phyloP scores from a whole-genome alignment of 2,113 vertebrate genomes.

The Pseudorectes ferrugineus region DNA sequence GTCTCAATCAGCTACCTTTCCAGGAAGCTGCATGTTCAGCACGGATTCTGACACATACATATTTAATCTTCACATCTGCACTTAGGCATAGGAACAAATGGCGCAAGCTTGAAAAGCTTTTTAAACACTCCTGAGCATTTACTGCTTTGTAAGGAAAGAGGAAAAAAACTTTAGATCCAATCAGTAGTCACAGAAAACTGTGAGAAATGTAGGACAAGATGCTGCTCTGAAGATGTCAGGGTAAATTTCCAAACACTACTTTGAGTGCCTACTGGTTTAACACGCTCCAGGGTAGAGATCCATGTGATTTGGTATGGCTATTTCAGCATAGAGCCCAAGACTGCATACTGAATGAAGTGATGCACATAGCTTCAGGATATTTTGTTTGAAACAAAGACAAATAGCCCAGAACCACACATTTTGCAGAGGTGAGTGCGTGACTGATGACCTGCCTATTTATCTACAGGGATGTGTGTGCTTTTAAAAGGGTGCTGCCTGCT shows the following conservation, averaged over 20 bases:
- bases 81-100: not conserved
- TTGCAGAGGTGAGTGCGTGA: fast-evolving
- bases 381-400: not conserved
- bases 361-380: not conserved
- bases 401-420: not conserved
- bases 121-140: not conserved
- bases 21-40: not conserved
- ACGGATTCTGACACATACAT: not conserved
- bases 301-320: not conserved
- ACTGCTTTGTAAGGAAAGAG: not conserved
- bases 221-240: not conserved
- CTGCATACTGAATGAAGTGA: not conserved
- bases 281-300: not conserved
- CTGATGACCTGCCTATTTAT: not conserved
- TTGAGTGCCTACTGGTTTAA: not conserved
- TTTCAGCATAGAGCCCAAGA: not conserved
- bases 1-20: not conserved
- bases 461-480: not conserved
- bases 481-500: not conserved
- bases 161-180: not conserved
- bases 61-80: not conserved
- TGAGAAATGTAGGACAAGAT: not conserved
- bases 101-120: not conserved
- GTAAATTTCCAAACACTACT: not conserved
- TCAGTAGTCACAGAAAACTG: not conserved